These are phyloP conservation scores for Cephus rjabovi DNA, from an alignment of 2,888 invertebrate genomes.

Conservation along the genomic window DNA sequence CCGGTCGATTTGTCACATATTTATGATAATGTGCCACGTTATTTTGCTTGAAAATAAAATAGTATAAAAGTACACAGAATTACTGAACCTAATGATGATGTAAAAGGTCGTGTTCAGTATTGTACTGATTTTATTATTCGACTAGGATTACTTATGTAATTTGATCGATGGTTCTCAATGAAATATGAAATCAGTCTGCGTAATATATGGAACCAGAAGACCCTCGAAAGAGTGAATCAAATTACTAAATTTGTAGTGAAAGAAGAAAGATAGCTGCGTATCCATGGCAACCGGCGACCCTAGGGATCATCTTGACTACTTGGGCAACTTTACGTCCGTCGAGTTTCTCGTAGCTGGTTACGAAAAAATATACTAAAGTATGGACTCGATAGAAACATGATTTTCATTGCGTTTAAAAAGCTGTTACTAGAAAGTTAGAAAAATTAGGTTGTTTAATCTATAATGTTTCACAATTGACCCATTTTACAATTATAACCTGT, in stretches of 20 bases:
- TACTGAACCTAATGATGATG: neutral
- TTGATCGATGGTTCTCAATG: neutral
- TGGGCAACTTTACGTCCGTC: neutral
- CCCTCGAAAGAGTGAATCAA: neutral
- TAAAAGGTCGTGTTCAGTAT: neutral
- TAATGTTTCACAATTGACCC: too few relatives aligned
- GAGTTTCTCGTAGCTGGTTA: neutral
- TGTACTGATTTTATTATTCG: neutral
- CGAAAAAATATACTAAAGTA: neutral
- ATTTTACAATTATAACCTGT: too few relatives aligned
- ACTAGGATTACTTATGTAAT: neutral
- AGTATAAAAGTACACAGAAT: too few relatives aligned
- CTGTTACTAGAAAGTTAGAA: too few relatives aligned
- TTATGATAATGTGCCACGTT: neutral
- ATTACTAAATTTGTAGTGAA: neutral
- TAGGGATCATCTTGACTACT: slow-evolving; percentile 25
- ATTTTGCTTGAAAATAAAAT: neutral
- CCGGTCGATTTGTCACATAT: neutral
- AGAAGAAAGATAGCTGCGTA: slow-evolving; percentile 34
- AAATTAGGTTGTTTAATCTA: neutral
- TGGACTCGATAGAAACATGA: neutral
- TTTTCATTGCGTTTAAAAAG: neutral
- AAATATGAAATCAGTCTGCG: neutral
- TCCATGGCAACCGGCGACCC: slow-evolving; percentile 42
- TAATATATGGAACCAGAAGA: neutral